Percentiles rank a stretch among this genome's conserved stretches.
Conservation (phyloP, 2,888 invertebrate species). For the Neocrepidodera transversa region DNA sequence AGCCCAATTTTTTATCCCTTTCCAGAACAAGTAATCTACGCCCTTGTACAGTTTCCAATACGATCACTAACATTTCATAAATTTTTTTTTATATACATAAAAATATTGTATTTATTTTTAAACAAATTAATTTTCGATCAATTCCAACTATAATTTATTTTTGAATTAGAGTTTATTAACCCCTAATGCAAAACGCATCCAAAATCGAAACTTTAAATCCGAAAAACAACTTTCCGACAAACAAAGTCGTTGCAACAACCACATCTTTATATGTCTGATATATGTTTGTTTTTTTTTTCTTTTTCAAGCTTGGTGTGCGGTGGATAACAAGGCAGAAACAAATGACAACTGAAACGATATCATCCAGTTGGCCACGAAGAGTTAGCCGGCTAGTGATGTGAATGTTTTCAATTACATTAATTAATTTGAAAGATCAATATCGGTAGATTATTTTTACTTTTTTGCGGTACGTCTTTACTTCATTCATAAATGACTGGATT, state of each 20-base stretch:
- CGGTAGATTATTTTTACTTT: slow-evolving; percentile 39
- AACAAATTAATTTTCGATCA: too few relatives aligned
- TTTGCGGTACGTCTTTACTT: slow-evolving; percentile 39
- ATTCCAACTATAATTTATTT: too few relatives aligned
- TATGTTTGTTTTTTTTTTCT: slow-evolving; percentile 24
- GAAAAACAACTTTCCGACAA: slow-evolving; percentile 11
- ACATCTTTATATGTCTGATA: slow-evolving; percentile 28
- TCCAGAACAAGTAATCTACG: too few relatives aligned
- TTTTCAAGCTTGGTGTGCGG: slow-evolving; percentile 36
- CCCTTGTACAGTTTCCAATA: too few relatives aligned
- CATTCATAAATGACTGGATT: slow-evolving; percentile 39
- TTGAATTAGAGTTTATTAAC: background rate
- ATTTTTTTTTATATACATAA: too few relatives aligned
- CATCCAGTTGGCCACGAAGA: slow-evolving; percentile 46
- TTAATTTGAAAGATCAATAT: slow-evolving; percentile 54
- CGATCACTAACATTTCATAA: too few relatives aligned
- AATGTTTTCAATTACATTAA: slow-evolving; percentile 57
- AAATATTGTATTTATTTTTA: too few relatives aligned
- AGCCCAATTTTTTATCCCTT: too few relatives aligned
- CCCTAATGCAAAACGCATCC: background rate
- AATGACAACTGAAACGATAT: slow-evolving; percentile 53
- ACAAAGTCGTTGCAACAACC: slow-evolving; percentile 28
- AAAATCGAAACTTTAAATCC: background rate
- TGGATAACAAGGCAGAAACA: slow-evolving; percentile 52
- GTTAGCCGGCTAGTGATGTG: slow-evolving; percentile 43